A percentile compares a stretch with the other conserved stretches of the same genome.
phyloP scores from a whole-genome alignment of 2,113 vertebrate genomes.

The Natator depressus region DNA sequence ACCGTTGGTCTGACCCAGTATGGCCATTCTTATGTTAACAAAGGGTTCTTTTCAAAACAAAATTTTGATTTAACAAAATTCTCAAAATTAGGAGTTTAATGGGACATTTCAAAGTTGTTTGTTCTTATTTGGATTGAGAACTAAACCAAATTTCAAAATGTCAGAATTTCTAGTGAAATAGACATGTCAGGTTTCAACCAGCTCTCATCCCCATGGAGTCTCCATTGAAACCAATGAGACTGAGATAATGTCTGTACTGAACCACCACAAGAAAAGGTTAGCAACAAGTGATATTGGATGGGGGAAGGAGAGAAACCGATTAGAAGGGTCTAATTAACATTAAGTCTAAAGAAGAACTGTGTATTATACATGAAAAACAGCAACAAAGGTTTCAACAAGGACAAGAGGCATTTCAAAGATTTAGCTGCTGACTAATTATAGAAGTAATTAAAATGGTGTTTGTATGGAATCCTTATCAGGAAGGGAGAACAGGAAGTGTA shows the following conservation, averaged over 20 bases:
- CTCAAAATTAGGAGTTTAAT: too few species aligned
- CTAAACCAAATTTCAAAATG: background rate
- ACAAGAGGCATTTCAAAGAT: conserved; percentile 11
- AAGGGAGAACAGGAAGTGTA: background rate
- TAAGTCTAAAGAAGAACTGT: conserved; percentile 28
- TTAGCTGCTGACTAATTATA: conserved; percentile 64
- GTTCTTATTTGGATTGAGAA: too few species aligned
- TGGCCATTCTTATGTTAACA: too few species aligned
- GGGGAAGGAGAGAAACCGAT: background rate
- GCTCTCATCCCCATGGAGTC: background rate
- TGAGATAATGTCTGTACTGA: background rate
- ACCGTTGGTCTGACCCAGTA: too few species aligned
- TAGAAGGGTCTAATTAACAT: conserved; percentile 19
- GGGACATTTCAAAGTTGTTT: too few species aligned
- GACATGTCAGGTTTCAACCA: background rate
- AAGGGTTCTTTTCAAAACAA: too few species aligned
- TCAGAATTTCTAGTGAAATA: background rate
- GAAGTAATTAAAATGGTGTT: conserved; percentile 70
- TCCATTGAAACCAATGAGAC: background rate
- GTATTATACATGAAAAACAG: background rate
- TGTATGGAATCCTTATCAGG: conserved; percentile 12
- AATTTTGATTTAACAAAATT: too few species aligned
- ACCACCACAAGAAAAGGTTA: background rate
- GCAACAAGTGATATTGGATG: background rate
- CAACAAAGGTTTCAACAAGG: background rate